A percentile compares a stretch with the other conserved stretches of the same genome.
Evolutionary conservation across 2,113 vertebrate species (phyloP).

Genomic region (Athene noctua): DNA sequence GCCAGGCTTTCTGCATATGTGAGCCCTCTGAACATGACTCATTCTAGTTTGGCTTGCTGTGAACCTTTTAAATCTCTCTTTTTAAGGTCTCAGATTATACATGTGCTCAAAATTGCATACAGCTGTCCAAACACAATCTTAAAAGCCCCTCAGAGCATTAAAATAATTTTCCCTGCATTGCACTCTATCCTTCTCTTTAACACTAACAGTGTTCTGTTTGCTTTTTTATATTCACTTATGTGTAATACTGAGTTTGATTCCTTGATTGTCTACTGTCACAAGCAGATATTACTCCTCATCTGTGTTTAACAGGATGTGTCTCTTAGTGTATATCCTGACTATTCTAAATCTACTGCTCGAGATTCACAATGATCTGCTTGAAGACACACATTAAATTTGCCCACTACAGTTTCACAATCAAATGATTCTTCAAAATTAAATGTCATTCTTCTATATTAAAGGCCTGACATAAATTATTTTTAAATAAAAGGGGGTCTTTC

Average conservation of each 20-base stretch:
- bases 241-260: neutral
- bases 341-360: neutral
- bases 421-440: neutral
- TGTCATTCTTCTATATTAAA: neutral
- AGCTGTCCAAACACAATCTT: conserved; percentile 42
- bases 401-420: neutral
- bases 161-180: conserved; percentile 16
- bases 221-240: neutral
- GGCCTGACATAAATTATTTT: neutral
- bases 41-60: neutral
- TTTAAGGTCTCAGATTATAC: neutral
- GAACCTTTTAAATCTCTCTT: conserved; percentile 14
- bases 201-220: neutral
- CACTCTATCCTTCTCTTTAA: neutral
- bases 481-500: neutral
- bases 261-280: neutral
- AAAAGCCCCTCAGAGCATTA: conserved; percentile 14
- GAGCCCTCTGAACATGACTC: neutral
- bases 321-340: neutral
- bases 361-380: neutral
- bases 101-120: conserved; percentile 14
- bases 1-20: neutral
- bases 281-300: neutral
- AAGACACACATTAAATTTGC: neutral
- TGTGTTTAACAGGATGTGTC: neutral